These are phyloP conservation scores for Apus apus DNA, from an alignment of 2,113 vertebrate genomes.

Conservation along the genomic window DNA sequence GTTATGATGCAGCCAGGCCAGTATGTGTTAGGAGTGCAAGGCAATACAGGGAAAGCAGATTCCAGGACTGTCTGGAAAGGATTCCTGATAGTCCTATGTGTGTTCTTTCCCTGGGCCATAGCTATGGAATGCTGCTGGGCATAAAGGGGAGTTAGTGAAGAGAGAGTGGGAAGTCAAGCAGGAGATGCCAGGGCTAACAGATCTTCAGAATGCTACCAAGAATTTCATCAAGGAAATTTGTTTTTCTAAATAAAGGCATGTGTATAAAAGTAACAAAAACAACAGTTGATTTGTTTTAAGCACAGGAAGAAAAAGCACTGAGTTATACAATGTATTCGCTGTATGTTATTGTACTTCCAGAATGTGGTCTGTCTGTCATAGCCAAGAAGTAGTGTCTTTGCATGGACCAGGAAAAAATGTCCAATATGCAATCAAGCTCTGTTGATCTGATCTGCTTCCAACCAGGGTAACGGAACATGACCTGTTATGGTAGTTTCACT, in stretches of 20 bases:
- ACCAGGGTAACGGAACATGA: not conserved
- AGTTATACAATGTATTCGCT: not conserved
- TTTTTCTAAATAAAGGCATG: not conserved
- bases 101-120: not conserved
- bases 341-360: not conserved
- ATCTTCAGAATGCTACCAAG: not conserved
- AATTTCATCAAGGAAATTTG: not conserved
- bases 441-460: not conserved
- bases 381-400: not conserved
- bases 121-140: not conserved
- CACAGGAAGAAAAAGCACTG: not conserved
- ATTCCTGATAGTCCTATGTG: fast-evolving
- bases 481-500: not conserved
- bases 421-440: not conserved
- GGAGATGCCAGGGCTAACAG: not conserved
- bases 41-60: not conserved
- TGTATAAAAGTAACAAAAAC: not conserved
- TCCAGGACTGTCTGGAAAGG: not conserved
- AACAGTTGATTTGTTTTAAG: not conserved
- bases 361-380: not conserved
- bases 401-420: not conserved
- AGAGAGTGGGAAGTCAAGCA: not conserved
- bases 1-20: not conserved
- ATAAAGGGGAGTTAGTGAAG: not conserved
- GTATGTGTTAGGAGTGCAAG: fast-evolving